Percentiles rank a stretch among this genome's conserved stretches.
Evolutionary conservation across 2,113 vertebrate species (phyloP).

Genomic region (Cepphus grylle): DNA sequence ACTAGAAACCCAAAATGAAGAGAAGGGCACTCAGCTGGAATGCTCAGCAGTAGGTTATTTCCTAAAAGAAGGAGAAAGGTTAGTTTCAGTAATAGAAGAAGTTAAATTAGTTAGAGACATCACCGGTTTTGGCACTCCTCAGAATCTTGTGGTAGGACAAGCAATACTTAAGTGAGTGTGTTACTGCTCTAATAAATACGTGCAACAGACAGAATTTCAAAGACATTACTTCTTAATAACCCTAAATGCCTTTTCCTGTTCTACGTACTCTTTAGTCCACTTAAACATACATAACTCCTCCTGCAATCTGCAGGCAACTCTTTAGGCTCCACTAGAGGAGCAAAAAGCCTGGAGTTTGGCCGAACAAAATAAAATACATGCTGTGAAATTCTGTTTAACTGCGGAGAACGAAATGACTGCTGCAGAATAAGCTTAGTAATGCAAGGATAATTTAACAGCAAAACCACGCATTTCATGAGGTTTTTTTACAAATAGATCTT

Average conservation of each 20-base stretch:
- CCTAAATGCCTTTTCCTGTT: neutral
- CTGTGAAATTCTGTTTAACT: constrained; percentile 1
- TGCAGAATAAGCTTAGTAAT: neutral
- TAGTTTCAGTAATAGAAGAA: neutral
- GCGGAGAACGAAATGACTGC: neutral
- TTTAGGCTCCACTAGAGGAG: neutral
- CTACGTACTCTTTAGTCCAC: neutral
- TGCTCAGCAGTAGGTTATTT: neutral
- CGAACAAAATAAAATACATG: constrained; percentile 7
- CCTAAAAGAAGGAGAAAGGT: neutral
- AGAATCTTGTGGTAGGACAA: neutral
- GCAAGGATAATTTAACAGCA: neutral
- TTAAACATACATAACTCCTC: neutral
- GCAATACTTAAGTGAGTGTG: neutral
- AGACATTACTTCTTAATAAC: neutral
- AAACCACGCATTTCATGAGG: neutral
- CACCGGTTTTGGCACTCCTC: neutral
- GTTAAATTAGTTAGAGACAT: neutral
- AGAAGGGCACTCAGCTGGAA: neutral
- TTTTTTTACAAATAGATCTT: neutral
- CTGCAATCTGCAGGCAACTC: neutral
- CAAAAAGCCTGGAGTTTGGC: neutral
- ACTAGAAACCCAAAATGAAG: neutral
- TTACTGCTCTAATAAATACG: neutral
- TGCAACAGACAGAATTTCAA: neutral